Percentiles rank a stretch among this genome's conserved stretches.
These are phyloP conservation scores for Monopterus albus DNA, from an alignment of 2,113 vertebrate species.

Conservation along the genomic window DNA sequence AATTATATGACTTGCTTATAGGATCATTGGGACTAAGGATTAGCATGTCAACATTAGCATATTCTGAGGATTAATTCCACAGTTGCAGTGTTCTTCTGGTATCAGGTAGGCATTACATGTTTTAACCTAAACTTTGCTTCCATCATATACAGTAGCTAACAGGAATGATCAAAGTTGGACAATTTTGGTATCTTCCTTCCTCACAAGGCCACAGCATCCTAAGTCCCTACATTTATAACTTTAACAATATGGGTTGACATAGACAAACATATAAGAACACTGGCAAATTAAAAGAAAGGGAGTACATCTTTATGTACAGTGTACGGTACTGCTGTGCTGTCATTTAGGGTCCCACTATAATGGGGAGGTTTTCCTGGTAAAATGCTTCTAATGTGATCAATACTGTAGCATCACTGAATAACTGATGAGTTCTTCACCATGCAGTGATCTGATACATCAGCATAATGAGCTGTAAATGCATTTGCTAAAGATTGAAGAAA, in stretches of 20 bases:
- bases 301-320: too few relatives aligned
- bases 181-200: background rate
- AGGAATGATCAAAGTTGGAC: too few relatives aligned
- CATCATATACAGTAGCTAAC: too few relatives aligned
- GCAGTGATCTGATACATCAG: conserved; percentile 11
- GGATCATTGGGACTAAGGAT: background rate
- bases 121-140: too few relatives aligned
- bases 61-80: conserved; percentile 25
- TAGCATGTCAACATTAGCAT: conserved; percentile 8
- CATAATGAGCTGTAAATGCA: conserved; percentile 8
- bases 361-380: background rate
- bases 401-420: conserved; percentile 15
- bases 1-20: background rate
- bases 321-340: background rate
- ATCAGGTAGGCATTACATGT: too few relatives aligned
- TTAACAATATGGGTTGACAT: background rate
- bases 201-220: background rate
- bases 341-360: background rate
- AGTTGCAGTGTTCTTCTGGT: conserved; percentile 13
- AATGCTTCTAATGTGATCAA: too few relatives aligned
- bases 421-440: conserved; percentile 9
- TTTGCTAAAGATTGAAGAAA: background rate
- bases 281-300: too few relatives aligned
- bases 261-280: background rate
- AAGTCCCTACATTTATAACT: background rate